These are phyloP conservation scores for Panzeria rudis DNA, from an alignment of 2,888 invertebrate species.

Conservation along the genomic window DNA sequence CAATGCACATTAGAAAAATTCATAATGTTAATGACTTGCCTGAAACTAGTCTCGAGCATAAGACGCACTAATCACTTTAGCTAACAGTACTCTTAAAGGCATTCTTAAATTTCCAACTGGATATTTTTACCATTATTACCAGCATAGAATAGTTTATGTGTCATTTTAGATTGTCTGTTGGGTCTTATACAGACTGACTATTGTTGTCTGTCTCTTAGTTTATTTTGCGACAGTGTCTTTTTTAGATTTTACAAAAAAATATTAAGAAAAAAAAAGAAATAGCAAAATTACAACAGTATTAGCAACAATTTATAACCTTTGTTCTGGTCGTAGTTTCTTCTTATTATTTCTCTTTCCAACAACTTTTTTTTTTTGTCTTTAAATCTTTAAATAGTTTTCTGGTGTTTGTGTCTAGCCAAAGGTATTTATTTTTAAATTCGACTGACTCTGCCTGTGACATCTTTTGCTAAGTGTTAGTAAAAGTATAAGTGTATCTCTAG, in stretches of 20 bases:
- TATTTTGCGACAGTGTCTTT: conserved; percentile 28
- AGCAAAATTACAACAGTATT: conserved; percentile 34
- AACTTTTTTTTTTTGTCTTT: conserved; percentile 4
- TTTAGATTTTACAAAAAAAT: neutral
- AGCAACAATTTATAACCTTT: conserved; percentile 64
- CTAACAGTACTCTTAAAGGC: no score
- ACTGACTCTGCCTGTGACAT: conserved; percentile 45
- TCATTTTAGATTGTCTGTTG: conserved; percentile 9
- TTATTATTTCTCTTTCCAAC: conserved; percentile 2
- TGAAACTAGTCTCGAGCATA: no score
- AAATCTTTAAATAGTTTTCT: conserved; percentile 51
- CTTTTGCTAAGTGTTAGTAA: conserved; percentile 16
- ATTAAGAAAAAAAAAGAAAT: neutral
- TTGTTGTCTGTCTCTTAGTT: conserved; percentile 29
- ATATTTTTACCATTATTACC: neutral
- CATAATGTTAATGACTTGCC: no score
- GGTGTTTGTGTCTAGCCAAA: conserved; percentile 54
- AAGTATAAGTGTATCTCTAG: conserved; percentile 25
- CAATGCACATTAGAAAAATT: no score
- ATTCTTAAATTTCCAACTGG: conserved; percentile 17
- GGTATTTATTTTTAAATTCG: conserved; percentile 38
- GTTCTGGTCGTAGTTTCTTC: conserved; percentile 54
- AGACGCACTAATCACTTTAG: no score
- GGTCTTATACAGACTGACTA: neutral
- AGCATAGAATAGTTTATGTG: conserved; percentile 1